phyloP scores from a whole-genome alignment of 30 jellyfish, hydroid and myxozoan genomes.

The Calvadosia cruxmelitensis region DNA sequence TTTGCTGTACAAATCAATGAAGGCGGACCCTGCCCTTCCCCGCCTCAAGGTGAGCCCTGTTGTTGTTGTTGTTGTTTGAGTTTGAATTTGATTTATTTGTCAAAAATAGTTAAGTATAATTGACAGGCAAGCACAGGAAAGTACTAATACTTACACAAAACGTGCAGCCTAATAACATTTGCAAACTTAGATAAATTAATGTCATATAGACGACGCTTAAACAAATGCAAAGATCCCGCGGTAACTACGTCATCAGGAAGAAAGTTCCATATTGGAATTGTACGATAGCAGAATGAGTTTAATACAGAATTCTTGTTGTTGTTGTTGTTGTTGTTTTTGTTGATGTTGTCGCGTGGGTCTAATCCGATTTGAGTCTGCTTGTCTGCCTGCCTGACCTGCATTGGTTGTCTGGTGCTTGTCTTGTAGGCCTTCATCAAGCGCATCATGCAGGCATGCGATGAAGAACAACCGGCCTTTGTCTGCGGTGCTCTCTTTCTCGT shows the following conservation, averaged over 20 bases:
- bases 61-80: too few species aligned
- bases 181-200: too few species aligned
- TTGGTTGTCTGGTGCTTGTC: background rate
- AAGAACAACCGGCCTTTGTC: constrained; percentile 57
- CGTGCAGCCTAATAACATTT: too few species aligned
- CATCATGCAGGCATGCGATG: constrained; percentile 44
- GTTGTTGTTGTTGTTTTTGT: too few species aligned
- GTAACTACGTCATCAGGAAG: too few species aligned
- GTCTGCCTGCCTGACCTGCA: background rate
- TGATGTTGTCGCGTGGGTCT: background rate
- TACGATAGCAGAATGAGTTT: background rate
- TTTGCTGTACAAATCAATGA: constrained; percentile 63
- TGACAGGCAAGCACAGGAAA: too few species aligned
- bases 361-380: background rate
- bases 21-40: constrained; percentile 56
- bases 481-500: constrained; percentile 71
- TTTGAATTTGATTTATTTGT: too few species aligned
- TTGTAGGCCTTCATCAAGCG: constrained; percentile 73
- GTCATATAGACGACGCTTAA: too few species aligned
- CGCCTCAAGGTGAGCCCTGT: constrained; percentile 53
- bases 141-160: background rate
- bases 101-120: too few species aligned
- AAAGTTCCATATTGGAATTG: too few species aligned
- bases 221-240: too few species aligned
- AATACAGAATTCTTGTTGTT: background rate